Evolutionary conservation across 2,888 invertebrate species (phyloP).

Genomic region (Drosophila buzzatii): DNA sequence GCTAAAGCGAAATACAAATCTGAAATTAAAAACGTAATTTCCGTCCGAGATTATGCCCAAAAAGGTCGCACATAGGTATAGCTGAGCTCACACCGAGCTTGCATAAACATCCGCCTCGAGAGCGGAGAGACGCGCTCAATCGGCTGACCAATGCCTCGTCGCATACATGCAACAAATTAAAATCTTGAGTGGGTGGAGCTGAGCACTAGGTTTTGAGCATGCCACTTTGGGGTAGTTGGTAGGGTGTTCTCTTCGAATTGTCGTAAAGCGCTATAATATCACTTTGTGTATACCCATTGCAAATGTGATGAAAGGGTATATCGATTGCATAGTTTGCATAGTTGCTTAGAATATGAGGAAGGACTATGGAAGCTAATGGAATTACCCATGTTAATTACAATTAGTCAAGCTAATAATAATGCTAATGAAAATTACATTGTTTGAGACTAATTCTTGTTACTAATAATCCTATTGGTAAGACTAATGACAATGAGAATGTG

Average conservation of each 20-base stretch:
- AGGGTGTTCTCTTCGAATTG: slow-evolving; percentile 6
- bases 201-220: not conserved
- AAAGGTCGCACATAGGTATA: slow-evolving; percentile 37
- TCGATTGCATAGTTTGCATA: not conserved
- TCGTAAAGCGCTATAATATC: slow-evolving; percentile 29
- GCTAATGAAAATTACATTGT: not conserved
- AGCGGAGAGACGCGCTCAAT: slow-evolving; percentile 10
- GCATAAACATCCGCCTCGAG: slow-evolving; percentile 47
- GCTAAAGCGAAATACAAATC: slow-evolving; percentile 2
- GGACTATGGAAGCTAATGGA: too few relatives aligned
- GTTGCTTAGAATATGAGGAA: not conserved
- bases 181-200: slow-evolving; percentile 29
- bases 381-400: not conserved
- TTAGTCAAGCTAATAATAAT: not conserved
- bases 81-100: slow-evolving; percentile 20
- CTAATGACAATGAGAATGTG: not conserved
- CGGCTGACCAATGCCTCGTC: slow-evolving; percentile 31
- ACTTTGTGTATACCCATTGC: not conserved
- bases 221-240: not conserved
- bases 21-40: slow-evolving; percentile 47
- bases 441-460: not conserved
- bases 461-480: not conserved
- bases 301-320: not conserved
- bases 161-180: slow-evolving; percentile 62
- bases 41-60: slow-evolving; percentile 33